Conservation (phyloP, 2,113 vertebrate species). For the Sarotherodon lohbergeri region DNA sequence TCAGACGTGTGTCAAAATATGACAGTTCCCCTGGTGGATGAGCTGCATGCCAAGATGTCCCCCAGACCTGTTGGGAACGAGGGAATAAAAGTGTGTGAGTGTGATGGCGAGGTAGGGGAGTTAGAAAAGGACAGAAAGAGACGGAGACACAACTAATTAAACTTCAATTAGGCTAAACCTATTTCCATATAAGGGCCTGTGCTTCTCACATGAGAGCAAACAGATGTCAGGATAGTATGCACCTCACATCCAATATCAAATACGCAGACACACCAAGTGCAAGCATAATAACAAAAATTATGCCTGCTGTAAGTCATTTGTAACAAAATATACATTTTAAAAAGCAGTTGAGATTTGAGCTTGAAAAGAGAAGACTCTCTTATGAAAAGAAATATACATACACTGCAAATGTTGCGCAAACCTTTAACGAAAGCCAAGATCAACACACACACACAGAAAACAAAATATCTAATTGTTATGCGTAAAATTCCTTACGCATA, state of each 20-base stretch:
- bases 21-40: constrained; percentile 20
- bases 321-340: background rate
- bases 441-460: background rate
- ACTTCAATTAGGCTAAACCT: constrained; percentile 10
- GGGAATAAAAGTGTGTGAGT: constrained; percentile 1
- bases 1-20: constrained; percentile 16
- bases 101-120: background rate
- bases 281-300: background rate
- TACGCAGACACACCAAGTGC: background rate
- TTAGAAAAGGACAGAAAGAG: background rate
- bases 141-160: constrained; percentile 1
- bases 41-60: background rate
- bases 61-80: background rate
- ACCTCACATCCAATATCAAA: background rate
- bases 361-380: background rate
- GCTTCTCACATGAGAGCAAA: background rate
- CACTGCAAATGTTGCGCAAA: background rate
- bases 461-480: background rate
- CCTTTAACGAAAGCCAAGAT: background rate
- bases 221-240: background rate
- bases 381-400: background rate
- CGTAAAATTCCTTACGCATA: background rate
- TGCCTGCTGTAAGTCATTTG: background rate
- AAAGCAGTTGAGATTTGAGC: background rate
- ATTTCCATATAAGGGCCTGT: background rate